Evolutionary conservation across 2,113 vertebrate species (phyloP), one percentile per base, ranked within the genome.

Genomic region (Phrynosoma blainvillii): DNA sequence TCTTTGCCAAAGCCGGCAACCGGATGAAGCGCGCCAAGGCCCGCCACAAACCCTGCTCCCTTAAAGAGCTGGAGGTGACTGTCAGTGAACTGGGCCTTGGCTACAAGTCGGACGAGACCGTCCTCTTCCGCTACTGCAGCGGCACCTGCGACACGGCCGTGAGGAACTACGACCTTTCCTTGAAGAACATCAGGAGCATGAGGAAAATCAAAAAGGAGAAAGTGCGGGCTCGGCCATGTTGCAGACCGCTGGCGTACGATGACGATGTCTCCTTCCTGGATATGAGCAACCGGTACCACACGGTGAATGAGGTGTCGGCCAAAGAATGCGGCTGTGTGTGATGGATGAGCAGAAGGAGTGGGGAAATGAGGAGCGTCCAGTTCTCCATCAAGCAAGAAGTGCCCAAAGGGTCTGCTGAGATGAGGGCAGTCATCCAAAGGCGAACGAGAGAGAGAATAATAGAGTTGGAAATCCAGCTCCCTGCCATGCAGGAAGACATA

Each of bases 111-210:
- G 98, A 99, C 2, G 99, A 99, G 97, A 99, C 97, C 0, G 96
- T 99, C 68, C 90, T 97, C 62, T 98, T 99, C 95, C 97, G 97
- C 84, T 99, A 99, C 97, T 99, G 99, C 97, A 98, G 97, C 27
- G 99, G 99, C 56, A 98, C 97, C 1, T 99, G 98, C 89, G 94
- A 95, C 12, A 92, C 95, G 0, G 96, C 97, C 3, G 92, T 97
- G 79, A 96, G 97, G 70, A 98, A 98, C 96, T 99, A 99, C 42
- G 99, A 99, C 97, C 94, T 99, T 27, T 97, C 98, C 1, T 97
- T 99, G 92, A 96, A 97, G 88, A 96, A 98, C 92, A 96, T 99
- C 95, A 94, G 97, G 92, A 94, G 95, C 93, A 93, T 91, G 21
- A 94, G 96, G 87, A 96, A 94, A 84, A 95, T 95, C 90, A 93